These are phyloP conservation scores for Intellagama lesueurii DNA, from an alignment of 2,797 vertebrate genomes.

Conservation along the genomic window DNA sequence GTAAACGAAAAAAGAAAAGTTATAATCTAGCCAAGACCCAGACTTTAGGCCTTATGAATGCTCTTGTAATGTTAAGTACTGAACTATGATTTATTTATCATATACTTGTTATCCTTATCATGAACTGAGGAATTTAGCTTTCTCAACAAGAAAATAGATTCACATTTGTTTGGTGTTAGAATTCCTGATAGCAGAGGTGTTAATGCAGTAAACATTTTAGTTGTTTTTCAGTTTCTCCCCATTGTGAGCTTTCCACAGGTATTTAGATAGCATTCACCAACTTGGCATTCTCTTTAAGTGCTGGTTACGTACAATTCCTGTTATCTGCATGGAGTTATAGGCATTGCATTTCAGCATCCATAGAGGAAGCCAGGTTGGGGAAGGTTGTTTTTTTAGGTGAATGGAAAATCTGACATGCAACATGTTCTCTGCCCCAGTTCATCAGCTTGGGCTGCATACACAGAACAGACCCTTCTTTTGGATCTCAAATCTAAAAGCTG, in stretches of 20 bases:
- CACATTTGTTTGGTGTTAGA: not conserved
- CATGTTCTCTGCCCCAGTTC: no score
- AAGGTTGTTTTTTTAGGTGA: not conserved
- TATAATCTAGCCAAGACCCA: not conserved
- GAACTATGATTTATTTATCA: not conserved
- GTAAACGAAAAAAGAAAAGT: conserved; percentile 70
- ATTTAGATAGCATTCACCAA: not conserved
- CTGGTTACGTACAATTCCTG: no score
- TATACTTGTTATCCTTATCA: not conserved
- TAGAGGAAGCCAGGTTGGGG: not conserved
- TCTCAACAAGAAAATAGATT: not conserved
- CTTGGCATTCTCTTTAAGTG: not conserved
- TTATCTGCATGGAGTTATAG: not conserved
- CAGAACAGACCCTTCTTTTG: no score
- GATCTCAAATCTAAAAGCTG: no score
- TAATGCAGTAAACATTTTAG: not conserved
- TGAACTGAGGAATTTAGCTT: not conserved
- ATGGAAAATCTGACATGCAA: not conserved
- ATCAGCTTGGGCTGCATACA: no score
- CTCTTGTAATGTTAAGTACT: not conserved
- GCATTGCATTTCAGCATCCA: not conserved
- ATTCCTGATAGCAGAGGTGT: not conserved
- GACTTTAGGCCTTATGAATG: not conserved
- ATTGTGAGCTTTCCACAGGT: not conserved
- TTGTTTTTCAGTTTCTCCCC: not conserved